Percentiles rank a stretch among this genome's conserved stretches.
Evolutionary conservation across 2,888 invertebrate genomes (phyloP).

Genomic region (Oscheius sp.): DNA sequence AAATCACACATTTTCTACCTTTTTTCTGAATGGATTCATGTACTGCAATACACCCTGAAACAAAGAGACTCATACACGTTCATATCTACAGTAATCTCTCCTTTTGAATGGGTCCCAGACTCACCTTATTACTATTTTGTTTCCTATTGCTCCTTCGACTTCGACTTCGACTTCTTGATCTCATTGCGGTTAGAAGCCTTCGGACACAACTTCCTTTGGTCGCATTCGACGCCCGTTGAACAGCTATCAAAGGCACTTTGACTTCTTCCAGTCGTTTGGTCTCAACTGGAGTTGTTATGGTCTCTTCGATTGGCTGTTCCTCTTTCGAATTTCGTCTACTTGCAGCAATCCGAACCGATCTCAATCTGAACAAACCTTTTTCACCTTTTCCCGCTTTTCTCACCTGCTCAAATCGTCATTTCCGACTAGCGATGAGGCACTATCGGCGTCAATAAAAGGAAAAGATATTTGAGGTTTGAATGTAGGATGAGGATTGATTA

Average conservation of each 20-base stretch:
- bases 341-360: conserved; percentile 7
- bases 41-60: conserved; percentile 31
- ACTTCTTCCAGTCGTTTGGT: conserved; percentile 14
- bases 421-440: conserved; percentile 55
- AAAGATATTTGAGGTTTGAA: conserved; percentile 50
- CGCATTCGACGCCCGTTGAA: conserved; percentile 46
- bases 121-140: conserved; percentile 43
- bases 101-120: background rate
- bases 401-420: conserved; percentile 49
- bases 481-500: conserved; percentile 33
- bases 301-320: background rate
- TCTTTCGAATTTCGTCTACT: background rate
- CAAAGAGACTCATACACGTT: background rate
- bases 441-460: conserved; percentile 69
- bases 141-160: conserved; percentile 44
- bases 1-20: conserved; percentile 27
- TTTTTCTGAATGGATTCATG: conserved; percentile 31
- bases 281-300: background rate
- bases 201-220: conserved; percentile 46
- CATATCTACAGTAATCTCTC: background rate
- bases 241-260: conserved; percentile 49
- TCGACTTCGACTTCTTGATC: conserved; percentile 33
- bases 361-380: background rate
- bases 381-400: background rate
- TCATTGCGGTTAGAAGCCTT: conserved; percentile 45